Evolutionary conservation across 2,113 vertebrate genomes (phyloP).

Genomic region (Cyanocitta stelleri): DNA sequence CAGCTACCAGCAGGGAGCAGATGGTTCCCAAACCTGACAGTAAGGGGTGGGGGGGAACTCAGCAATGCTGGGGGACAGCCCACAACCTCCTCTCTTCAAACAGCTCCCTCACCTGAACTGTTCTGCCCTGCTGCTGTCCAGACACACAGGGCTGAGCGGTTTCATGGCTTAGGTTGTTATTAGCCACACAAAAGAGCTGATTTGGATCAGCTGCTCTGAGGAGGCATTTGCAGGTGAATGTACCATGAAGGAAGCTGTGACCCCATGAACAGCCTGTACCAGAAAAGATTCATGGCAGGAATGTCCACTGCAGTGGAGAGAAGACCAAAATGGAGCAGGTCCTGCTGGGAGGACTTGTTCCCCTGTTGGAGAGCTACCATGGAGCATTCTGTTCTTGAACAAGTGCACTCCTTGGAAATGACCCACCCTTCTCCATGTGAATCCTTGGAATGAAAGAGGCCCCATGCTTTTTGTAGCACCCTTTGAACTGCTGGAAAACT

Average conservation of each 20-base stretch:
- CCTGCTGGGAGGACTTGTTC: too few species aligned
- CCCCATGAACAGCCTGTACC: background rate
- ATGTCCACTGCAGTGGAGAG: background rate
- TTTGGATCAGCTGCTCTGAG: background rate
- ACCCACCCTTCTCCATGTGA: background rate
- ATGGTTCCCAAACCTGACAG: too few species aligned
- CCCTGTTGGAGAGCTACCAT: rapidly evolving
- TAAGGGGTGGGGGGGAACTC: background rate
- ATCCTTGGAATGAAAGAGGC: background rate
- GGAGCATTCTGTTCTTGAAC: background rate
- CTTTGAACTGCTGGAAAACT: background rate
- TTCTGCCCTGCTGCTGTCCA: background rate
- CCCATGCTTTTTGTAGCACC: background rate
- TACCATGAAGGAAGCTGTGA: background rate
- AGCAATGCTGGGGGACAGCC: background rate
- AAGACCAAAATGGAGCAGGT: too few species aligned
- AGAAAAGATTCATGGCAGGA: background rate
- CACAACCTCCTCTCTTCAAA: background rate
- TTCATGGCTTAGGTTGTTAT: background rate
- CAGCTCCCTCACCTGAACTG: background rate
- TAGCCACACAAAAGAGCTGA: background rate
- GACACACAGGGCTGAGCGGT: background rate
- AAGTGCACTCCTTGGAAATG: too few species aligned
- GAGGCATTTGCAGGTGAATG: background rate
- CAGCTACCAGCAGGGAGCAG: too few species aligned